Evolutionary conservation across 2,888 invertebrate genomes (phyloP).

Genomic region (Terebella lapidaria): DNA sequence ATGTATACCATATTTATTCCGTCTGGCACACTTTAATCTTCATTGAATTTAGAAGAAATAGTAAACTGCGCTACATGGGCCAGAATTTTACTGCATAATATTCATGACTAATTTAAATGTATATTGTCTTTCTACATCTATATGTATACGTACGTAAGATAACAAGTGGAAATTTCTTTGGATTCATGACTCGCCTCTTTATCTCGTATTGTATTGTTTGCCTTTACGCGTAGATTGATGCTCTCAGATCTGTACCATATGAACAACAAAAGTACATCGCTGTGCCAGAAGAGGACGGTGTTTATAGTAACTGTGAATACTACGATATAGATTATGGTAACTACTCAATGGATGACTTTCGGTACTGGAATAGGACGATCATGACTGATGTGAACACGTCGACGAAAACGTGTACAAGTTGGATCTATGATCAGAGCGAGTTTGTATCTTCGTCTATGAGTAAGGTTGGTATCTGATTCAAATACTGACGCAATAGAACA

Average conservation of each 20-base stretch:
- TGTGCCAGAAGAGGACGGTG: neutral
- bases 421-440: constrained; percentile 1
- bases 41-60: too few species aligned
- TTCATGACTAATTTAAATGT: too few species aligned
- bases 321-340: neutral
- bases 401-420: neutral
- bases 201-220: neutral
- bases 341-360: neutral
- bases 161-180: too few species aligned
- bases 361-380: neutral
- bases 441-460: neutral
- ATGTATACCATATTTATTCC: too few species aligned
- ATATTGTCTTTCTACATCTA: too few species aligned
- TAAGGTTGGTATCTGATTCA: neutral
- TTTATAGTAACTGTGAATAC: neutral
- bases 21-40: too few species aligned
- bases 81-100: too few species aligned
- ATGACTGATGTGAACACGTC: neutral
- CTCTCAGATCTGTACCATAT: neutral
- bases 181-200: too few species aligned
- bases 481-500: too few species aligned
- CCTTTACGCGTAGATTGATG: neutral
- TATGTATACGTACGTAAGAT: too few species aligned
- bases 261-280: neutral
- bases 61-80: too few species aligned